Conservation (phyloP, 2,888 invertebrate species). For the Scaptomyza caliginosa region DNA sequence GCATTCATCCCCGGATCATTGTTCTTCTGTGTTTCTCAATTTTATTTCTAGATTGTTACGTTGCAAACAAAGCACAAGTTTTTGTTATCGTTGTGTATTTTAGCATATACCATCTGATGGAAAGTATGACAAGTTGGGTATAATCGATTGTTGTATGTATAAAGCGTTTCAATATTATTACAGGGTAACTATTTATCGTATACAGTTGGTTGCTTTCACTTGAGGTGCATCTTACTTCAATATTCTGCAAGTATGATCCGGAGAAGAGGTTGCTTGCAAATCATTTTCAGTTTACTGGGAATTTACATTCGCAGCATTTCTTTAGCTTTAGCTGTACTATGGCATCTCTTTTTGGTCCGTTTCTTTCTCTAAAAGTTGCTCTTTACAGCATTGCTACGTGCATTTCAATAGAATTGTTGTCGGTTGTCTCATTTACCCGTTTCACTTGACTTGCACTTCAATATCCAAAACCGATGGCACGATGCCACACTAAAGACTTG, state of each 20-base stretch:
- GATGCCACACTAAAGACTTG: not conserved
- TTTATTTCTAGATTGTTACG: conserved; percentile 11
- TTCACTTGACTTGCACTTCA: conserved; percentile 9
- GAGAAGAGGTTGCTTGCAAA: conserved; percentile 2
- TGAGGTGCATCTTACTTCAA: conserved; percentile 1
- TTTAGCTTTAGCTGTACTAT: not conserved
- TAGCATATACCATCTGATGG: too few species aligned
- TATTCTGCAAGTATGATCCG: conserved; percentile 9
- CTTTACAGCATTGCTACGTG: conserved; percentile 1
- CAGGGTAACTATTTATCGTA: not conserved
- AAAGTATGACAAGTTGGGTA: too few species aligned
- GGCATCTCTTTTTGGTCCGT: not conserved
- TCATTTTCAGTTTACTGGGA: conserved; percentile 3
- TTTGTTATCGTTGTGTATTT: not conserved
- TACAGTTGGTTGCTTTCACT: not conserved
- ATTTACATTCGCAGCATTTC: not conserved
- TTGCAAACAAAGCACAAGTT: not conserved
- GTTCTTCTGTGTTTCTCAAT: conserved; percentile 11
- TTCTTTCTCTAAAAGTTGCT: not conserved
- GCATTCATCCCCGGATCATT: conserved; percentile 30
- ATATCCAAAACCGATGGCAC: not conserved
- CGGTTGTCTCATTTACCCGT: not conserved
- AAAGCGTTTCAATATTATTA: too few species aligned
- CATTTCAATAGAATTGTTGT: not conserved
- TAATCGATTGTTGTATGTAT: too few species aligned